phyloP scores from a whole-genome alignment of 2,888 invertebrate species.

The Allophyes oxyacanthae region DNA sequence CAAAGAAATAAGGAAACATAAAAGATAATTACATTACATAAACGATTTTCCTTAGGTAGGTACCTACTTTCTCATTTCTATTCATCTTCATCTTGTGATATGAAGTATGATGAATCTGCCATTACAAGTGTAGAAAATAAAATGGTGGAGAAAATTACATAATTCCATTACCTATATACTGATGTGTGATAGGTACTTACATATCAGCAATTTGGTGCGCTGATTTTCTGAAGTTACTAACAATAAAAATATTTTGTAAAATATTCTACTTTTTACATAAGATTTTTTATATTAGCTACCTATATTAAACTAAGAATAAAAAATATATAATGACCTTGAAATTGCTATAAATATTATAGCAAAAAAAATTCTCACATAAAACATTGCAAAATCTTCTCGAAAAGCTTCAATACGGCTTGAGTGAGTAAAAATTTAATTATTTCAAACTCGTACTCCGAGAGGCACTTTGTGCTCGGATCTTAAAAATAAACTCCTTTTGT shows the following conservation, averaged over 20 bases:
- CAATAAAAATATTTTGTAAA: no score
- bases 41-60: constrained; percentile 14
- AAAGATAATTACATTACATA: neutral
- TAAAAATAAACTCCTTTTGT: constrained; percentile 79
- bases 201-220: no score
- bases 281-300: no score
- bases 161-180: neutral
- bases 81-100: constrained; percentile 6
- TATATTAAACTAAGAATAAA: no score
- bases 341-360: no score
- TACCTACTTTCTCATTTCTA: constrained; percentile 33
- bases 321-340: no score
- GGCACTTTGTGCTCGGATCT: constrained; percentile 61
- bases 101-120: constrained; percentile 23
- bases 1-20: neutral
- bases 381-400: constrained; percentile 31
- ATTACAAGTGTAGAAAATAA: constrained; percentile 31
- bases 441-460: constrained; percentile 50
- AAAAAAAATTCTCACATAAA: neutral
- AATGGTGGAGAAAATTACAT: constrained; percentile 15
- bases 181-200: neutral
- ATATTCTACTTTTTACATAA: no score
- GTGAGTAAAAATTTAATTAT: constrained; percentile 63
- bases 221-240: no score
- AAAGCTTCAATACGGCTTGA: constrained; percentile 48